phyloP scores from a whole-genome alignment of 2,888 invertebrate genomes.

The Lymantria dispar region DNA sequence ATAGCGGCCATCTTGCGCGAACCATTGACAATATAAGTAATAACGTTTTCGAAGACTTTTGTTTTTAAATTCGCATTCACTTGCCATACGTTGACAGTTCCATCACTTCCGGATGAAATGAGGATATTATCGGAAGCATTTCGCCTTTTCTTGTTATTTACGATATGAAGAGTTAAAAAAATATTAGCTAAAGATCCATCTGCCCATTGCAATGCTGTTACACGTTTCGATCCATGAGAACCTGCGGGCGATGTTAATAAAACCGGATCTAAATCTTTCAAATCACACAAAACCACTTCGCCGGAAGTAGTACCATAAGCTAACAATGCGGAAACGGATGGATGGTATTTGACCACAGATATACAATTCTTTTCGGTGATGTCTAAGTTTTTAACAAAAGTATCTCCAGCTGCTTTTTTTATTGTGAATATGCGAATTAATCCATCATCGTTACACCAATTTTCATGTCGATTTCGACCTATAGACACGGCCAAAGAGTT shows the following conservation, averaged over 20 bases:
- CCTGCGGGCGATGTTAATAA: slow-evolving; percentile 55
- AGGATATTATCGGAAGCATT: slow-evolving; percentile 60
- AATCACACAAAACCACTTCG: slow-evolving; percentile 61
- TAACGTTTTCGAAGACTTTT: slow-evolving; percentile 49
- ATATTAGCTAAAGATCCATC: slow-evolving; percentile 50
- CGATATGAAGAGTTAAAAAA: slow-evolving; percentile 57
- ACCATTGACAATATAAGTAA: slow-evolving; percentile 52
- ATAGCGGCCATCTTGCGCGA: slow-evolving; percentile 43
- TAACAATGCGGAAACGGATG: slow-evolving; percentile 50
- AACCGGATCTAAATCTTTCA: slow-evolving; percentile 43
- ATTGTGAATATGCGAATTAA: slow-evolving; percentile 57
- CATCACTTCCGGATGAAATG: slow-evolving; percentile 50
- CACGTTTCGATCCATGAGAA: slow-evolving; percentile 56
- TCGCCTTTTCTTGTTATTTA: slow-evolving; percentile 54
- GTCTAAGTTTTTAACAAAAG: slow-evolving; percentile 51
- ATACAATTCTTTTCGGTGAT: slow-evolving; percentile 66
- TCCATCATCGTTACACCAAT: slow-evolving; percentile 66
- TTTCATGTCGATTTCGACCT: slow-evolving; percentile 58
- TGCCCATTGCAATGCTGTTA: slow-evolving; percentile 59
- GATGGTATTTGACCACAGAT: slow-evolving; percentile 59
- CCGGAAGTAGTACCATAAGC: slow-evolving; percentile 67
- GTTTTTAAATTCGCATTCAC: slow-evolving; percentile 53
- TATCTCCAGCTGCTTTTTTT: slow-evolving; percentile 75
- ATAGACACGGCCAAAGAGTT: slow-evolving; percentile 62
- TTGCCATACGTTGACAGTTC: slow-evolving; percentile 63